Evolutionary conservation across 2,888 invertebrate species (phyloP).

Genomic region (Nebria salina): DNA sequence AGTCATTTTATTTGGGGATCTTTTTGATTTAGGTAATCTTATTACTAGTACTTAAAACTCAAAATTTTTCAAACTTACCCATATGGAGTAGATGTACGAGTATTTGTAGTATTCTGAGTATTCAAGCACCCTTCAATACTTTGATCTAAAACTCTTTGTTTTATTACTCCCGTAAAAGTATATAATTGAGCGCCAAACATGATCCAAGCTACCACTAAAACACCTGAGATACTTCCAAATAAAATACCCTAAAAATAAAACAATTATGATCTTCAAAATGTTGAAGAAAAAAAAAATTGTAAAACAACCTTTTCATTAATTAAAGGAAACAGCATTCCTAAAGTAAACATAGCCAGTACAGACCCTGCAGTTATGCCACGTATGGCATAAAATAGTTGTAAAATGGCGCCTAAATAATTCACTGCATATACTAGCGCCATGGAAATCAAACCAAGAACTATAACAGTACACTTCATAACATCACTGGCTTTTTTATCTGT

Average conservation of each 20-base stretch:
- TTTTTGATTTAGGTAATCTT: too few species aligned
- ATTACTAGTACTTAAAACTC: too few species aligned
- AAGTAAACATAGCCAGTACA: slow-evolving; percentile 70
- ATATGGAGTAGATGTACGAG: neutral
- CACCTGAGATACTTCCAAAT: slow-evolving; percentile 65
- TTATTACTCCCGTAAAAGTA: slow-evolving; percentile 43
- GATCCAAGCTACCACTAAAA: slow-evolving; percentile 65
- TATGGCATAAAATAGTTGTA: slow-evolving; percentile 71
- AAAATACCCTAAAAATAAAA: slow-evolving; percentile 65
- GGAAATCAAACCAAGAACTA: slow-evolving; percentile 65
- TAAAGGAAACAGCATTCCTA: slow-evolving; percentile 74
- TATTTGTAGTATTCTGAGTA: neutral
- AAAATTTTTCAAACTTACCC: neutral
- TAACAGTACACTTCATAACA: slow-evolving; percentile 68
- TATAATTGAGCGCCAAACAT: slow-evolving; percentile 64
- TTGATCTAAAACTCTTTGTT: slow-evolving; percentile 33
- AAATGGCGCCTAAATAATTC: slow-evolving; percentile 71
- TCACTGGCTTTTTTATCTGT: slow-evolving; percentile 66
- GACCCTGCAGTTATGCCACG: slow-evolving; percentile 73
- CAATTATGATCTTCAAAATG: neutral
- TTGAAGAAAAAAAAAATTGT: neutral
- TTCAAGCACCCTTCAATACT: slow-evolving; percentile 44
- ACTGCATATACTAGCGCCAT: slow-evolving; percentile 67
- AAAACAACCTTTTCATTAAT: slow-evolving; percentile 66
- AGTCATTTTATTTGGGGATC: too few species aligned